Evolutionary conservation across 1,140 invertebrate genomes (phyloP).

Genomic region (Drosophila novamexicana): DNA sequence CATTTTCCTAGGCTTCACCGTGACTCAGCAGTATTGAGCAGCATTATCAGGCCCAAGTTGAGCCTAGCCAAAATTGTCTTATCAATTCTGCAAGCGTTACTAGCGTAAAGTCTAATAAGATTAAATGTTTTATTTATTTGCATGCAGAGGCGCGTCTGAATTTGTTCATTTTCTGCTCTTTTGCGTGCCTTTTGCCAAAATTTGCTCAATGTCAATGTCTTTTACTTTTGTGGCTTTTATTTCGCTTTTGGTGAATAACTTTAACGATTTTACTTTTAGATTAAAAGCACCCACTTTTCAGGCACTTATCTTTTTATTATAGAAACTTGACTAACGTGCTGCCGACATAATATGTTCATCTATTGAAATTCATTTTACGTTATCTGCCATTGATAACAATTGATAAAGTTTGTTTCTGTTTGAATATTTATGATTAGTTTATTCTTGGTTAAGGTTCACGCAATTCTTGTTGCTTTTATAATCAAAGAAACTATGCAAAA

Average conservation of each 20-base stretch:
- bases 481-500: no score
- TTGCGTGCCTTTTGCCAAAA: conserved; percentile 65
- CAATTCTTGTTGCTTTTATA: no score
- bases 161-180: conserved; percentile 19
- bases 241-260: not conserved
- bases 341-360: conserved; percentile 32
- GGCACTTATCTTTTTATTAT: conserved; percentile 17
- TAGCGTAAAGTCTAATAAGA: conserved; percentile 17
- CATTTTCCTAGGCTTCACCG: conserved; percentile 25
- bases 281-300: conserved; percentile 21
- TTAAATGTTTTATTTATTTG: conserved; percentile 12
- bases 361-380: conserved; percentile 31
- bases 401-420: no score
- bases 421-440: no score
- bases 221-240: conserved; percentile 13
- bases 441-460: no score
- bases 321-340: conserved; percentile 15
- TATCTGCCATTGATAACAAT: not conserved
- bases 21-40: conserved; percentile 15
- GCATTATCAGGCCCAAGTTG: conserved; percentile 2
- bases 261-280: conserved; percentile 30
- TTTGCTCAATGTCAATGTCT: conserved; percentile 75
- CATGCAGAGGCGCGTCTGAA: not conserved
- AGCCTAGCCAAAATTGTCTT: conserved; percentile 2
- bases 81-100: conserved; percentile 13